phyloP scores from a whole-genome alignment of 1,140 invertebrate species.

The Antheraea mylitta region DNA sequence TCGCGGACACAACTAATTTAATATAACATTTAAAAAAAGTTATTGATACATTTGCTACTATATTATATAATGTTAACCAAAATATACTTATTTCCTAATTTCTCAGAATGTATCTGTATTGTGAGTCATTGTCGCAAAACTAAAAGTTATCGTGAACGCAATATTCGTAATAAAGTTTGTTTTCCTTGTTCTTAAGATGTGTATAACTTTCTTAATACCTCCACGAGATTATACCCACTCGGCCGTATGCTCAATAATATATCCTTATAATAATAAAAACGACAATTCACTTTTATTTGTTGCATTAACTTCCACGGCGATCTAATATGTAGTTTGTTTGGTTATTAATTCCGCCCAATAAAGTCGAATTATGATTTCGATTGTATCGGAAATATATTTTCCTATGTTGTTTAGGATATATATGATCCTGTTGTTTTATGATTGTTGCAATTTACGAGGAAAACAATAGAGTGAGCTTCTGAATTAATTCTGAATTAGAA shows the following conservation, averaged over 20 bases:
- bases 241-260: slow-evolving; percentile 53
- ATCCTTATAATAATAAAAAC: slow-evolving; percentile 71
- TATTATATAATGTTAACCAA: too few species aligned
- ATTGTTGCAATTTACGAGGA: neutral
- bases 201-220: slow-evolving; percentile 73
- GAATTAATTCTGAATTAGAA: too few species aligned
- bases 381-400: slow-evolving; percentile 34
- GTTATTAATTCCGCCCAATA: slow-evolving; percentile 72
- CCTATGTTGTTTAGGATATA: slow-evolving; percentile 21
- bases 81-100: too few species aligned
- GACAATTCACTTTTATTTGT: slow-evolving; percentile 67
- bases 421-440: neutral
- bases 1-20: too few species aligned
- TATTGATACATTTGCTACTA: too few species aligned
- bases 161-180: slow-evolving; percentile 60
- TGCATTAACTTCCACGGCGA: slow-evolving; percentile 56
- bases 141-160: slow-evolving; percentile 60
- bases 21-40: too few species aligned
- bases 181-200: slow-evolving; percentile 59
- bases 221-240: slow-evolving; percentile 56
- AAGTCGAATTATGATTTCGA: slow-evolving; percentile 48
- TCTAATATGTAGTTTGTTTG: slow-evolving; percentile 45
- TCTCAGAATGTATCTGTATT: neutral
- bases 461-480: neutral
- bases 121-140: neutral